Conservation (phyloP, 2,113 vertebrate genomes). For the Actinemys pallida region DNA sequence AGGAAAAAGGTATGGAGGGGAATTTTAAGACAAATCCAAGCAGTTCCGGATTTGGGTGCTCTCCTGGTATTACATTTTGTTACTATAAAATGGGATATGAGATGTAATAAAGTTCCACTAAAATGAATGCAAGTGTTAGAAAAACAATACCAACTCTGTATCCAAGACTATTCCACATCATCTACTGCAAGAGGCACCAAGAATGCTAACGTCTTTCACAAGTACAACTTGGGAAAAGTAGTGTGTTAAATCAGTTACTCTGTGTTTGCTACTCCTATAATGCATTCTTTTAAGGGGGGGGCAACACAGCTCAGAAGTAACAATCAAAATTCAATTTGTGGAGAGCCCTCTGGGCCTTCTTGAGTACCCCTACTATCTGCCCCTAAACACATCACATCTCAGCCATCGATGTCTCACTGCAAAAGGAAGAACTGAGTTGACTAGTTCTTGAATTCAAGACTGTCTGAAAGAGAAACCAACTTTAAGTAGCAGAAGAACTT, state of each 20-base stretch:
- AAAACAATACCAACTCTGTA: conserved; percentile 61
- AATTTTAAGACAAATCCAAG: conserved; percentile 41
- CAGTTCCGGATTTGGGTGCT: conserved; percentile 17
- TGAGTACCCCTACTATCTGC: neutral
- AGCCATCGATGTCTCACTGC: neutral
- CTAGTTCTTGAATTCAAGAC: conserved; percentile 3
- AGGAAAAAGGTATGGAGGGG: neutral
- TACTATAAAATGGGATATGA: conserved; percentile 38
- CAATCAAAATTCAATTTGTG: conserved; percentile 64
- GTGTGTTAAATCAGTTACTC: conserved; percentile 44
- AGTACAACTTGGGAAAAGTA: conserved; percentile 52
- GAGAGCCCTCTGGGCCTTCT: conserved; percentile 31
- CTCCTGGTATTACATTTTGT: conserved; percentile 47
- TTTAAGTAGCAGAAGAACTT: neutral
- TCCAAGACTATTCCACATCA: conserved; percentile 51
- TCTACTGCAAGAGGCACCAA: neutral
- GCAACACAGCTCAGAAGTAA: conserved; percentile 43
- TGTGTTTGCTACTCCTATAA: conserved; percentile 47
- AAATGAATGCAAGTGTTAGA: conserved; percentile 50
- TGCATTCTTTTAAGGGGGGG: conserved; percentile 27
- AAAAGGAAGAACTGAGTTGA: neutral
- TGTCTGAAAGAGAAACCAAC: neutral
- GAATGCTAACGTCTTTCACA: conserved; percentile 32
- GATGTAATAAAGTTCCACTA: conserved; percentile 61
- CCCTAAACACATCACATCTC: neutral